These are phyloP conservation scores for Phortica variegata DNA, from an alignment of 1,140 invertebrate genomes.

Conservation along the genomic window DNA sequence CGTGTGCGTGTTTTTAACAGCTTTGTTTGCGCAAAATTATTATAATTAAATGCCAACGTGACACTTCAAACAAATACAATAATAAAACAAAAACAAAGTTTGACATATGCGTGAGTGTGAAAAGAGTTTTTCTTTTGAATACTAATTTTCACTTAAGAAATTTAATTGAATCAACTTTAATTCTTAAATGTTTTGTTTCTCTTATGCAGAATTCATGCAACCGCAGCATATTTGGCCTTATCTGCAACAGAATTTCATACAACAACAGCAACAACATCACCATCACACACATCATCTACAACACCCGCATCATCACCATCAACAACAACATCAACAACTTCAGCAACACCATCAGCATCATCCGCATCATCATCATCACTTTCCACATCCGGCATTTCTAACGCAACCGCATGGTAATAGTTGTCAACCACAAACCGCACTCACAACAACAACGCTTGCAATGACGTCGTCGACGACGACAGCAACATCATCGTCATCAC, in stretches of 20 bases:
- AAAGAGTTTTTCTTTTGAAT: too few relatives aligned
- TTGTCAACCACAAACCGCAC: constrained; percentile 56
- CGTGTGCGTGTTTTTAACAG: not conserved
- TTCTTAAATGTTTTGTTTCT: not conserved
- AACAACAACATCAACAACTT: constrained; percentile 33
- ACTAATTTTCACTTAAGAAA: too few relatives aligned
- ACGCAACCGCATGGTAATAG: constrained; percentile 54
- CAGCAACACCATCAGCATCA: constrained; percentile 26
- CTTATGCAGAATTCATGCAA: constrained; percentile 54
- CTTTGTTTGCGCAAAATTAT: constrained; percentile 11
- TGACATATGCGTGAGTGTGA: too few relatives aligned
- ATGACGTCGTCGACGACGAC: constrained; percentile 14
- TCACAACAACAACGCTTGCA: not conserved
- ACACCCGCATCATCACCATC: constrained; percentile 41
- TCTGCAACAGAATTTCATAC: constrained; percentile 57
- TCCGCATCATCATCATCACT: constrained; percentile 29
- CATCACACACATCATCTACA: constrained; percentile 12
- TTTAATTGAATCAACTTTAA: too few relatives aligned
- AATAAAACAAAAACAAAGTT: too few relatives aligned
- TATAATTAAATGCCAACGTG: constrained; percentile 52
- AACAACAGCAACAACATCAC: constrained; percentile 53
- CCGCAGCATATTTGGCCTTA: constrained; percentile 58
- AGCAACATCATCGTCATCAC: constrained; percentile 50
- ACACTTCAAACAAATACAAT: constrained; percentile 55
- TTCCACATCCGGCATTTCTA: constrained; percentile 53